phyloP scores from a whole-genome alignment of 2,113 vertebrate genomes.

The Natator depressus region DNA sequence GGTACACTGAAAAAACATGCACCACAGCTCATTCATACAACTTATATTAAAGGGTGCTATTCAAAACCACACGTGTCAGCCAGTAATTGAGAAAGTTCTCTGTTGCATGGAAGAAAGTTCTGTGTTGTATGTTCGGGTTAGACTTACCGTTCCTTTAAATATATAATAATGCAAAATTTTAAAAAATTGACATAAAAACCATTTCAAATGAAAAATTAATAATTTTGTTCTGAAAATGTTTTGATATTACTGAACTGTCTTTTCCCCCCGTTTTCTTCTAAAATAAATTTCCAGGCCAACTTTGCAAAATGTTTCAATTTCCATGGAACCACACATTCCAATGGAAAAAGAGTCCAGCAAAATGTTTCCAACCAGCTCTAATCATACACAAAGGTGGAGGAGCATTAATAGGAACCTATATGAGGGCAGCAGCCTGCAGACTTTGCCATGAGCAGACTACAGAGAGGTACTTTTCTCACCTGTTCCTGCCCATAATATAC shows the following conservation, averaged over 20 bases:
- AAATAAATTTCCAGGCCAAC: neutral
- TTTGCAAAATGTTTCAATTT: neutral
- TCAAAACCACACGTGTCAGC: constrained; percentile 24
- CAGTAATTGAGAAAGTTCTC: constrained; percentile 31
- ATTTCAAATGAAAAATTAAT: neutral
- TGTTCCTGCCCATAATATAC: neutral
- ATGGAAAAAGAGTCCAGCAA: neutral
- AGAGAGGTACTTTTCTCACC: neutral
- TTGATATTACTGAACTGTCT: neutral
- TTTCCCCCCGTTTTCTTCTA: neutral
- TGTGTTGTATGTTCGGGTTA: neutral
- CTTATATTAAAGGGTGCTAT: constrained; percentile 41
- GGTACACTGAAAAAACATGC: constrained; percentile 38
- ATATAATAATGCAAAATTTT: neutral
- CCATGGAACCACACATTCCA: neutral
- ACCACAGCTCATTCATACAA: constrained; percentile 34
- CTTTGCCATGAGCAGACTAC: neutral
- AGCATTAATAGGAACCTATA: neutral
- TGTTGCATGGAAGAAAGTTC: neutral
- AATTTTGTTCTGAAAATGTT: neutral
- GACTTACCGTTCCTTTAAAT: neutral
- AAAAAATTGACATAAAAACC: neutral
- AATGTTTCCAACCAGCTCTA: neutral
- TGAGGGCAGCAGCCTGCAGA: neutral
- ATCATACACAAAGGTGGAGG: neutral